These are phyloP conservation scores for Lacanobia oleracea DNA, from an alignment of 2,888 invertebrate genomes.

Conservation along the genomic window DNA sequence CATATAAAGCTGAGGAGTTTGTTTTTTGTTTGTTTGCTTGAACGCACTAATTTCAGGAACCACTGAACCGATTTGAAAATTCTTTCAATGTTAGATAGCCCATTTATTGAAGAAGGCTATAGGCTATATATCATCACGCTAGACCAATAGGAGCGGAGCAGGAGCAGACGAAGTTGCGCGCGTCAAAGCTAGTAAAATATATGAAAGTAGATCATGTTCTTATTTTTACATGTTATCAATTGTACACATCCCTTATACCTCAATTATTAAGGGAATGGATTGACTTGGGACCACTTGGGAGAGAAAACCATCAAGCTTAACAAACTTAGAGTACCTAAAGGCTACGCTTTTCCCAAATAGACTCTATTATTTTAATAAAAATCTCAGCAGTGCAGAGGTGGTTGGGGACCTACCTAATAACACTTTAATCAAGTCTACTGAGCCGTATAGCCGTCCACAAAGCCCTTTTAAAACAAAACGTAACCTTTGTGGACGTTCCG, in stretches of 20 bases:
- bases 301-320: background rate
- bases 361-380: slow-evolving; percentile 23
- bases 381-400: slow-evolving; percentile 3
- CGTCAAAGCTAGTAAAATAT: too few species aligned
- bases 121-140: too few species aligned
- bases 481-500: slow-evolving; percentile 18
- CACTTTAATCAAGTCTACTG: slow-evolving; percentile 29
- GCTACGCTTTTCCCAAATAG: background rate
- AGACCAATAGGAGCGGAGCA: too few species aligned
- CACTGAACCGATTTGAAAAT: too few species aligned
- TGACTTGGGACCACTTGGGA: background rate
- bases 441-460: slow-evolving; percentile 13
- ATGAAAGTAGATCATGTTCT: background rate
- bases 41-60: too few species aligned
- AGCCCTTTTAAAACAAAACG: slow-evolving; percentile 34
- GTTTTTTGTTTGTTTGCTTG: too few species aligned
- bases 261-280: background rate
- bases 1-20: too few species aligned
- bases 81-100: too few species aligned
- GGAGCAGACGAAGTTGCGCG: too few species aligned
- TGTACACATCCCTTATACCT: background rate
- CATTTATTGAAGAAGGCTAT: too few species aligned
- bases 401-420: slow-evolving; percentile 16
- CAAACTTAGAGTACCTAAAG: too few species aligned
- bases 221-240: background rate